Percentiles rank a stretch among this genome's conserved stretches.
Evolutionary conservation across 2,797 vertebrate species (phyloP).

Genomic region (Clarias laeviceps): DNA sequence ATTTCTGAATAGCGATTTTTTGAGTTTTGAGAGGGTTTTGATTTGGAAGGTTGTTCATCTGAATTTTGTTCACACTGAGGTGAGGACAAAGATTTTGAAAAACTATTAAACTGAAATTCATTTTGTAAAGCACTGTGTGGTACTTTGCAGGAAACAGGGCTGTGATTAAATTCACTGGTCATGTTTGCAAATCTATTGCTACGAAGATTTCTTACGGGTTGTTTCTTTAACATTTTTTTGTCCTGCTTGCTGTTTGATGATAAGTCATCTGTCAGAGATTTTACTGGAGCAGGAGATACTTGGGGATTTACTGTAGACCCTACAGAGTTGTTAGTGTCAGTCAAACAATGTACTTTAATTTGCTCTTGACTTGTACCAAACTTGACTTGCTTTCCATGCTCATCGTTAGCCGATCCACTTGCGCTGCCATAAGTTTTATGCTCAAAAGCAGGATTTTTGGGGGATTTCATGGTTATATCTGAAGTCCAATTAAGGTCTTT

Average conservation of each 20-base stretch:
- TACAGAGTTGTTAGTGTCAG: conserved; percentile 20
- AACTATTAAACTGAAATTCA: conserved; percentile 45
- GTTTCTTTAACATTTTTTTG: conserved; percentile 86
- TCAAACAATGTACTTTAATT: conserved; percentile 17
- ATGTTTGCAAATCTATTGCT: conserved; percentile 80
- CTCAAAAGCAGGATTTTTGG: not conserved
- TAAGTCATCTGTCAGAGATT: conserved; percentile 60
- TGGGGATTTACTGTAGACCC: conserved; percentile 39
- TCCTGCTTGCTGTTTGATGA: conserved; percentile 71
- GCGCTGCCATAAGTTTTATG: conserved; percentile 24
- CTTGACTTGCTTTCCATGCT: conserved; percentile 63
- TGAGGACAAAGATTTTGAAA: conserved; percentile 58
- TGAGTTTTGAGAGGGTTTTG: conserved; percentile 54
- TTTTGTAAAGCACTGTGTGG: conserved; percentile 63
- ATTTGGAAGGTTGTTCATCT: conserved; percentile 59
- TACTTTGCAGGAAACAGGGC: conserved; percentile 43
- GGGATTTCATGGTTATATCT: conserved; percentile 33
- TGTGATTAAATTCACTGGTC: conserved; percentile 72
- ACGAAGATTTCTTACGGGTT: conserved; percentile 86
- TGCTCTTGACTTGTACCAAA: conserved; percentile 64
- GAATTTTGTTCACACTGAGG: conserved; percentile 59
- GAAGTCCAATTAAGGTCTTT: conserved; percentile 23
- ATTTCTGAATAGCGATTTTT: conserved; percentile 63
- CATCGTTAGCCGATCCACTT: conserved; percentile 34
- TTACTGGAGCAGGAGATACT: conserved; percentile 51